Percentiles rank a stretch among this genome's conserved stretches.
phyloP scores from a whole-genome alignment of 2,888 invertebrate genomes.

The Macroteleia sp. region DNA sequence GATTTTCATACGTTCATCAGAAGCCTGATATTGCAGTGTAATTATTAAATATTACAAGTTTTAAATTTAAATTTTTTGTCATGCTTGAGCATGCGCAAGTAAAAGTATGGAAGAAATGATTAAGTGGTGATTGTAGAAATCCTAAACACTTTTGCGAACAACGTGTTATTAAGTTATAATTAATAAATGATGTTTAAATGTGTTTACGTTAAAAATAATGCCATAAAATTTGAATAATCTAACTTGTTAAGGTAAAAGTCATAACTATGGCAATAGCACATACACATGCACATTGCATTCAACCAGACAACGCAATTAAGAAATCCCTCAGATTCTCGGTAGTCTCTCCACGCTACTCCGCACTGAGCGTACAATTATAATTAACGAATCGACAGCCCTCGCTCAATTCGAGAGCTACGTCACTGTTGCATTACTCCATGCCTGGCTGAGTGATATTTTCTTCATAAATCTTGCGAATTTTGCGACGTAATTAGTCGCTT shows the following conservation, averaged over 20 bases:
- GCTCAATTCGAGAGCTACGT: conserved; percentile 71
- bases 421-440: conserved; percentile 55
- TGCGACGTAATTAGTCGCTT: too few relatives aligned
- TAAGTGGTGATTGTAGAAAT: conserved; percentile 34
- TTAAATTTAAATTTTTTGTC: too few relatives aligned
- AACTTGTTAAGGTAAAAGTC: conserved; percentile 44
- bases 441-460: conserved; percentile 28
- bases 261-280: too few relatives aligned
- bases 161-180: conserved; percentile 34
- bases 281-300: conserved; percentile 57
- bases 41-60: too few relatives aligned
- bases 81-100: conserved; percentile 19
- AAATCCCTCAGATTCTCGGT: conserved; percentile 81
- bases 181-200: conserved; percentile 41
- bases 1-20: too few relatives aligned
- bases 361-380: conserved; percentile 78
- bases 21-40: too few relatives aligned
- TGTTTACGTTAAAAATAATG: conserved; percentile 19
- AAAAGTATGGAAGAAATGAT: conserved; percentile 35
- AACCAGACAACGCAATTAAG: conserved; percentile 78
- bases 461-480: too few relatives aligned
- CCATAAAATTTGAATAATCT: conserved; percentile 39
- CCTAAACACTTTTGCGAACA: conserved; percentile 19
- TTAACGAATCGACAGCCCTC: conserved; percentile 81
- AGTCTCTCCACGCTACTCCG: conserved; percentile 66